Evolutionary conservation across 92 coral and sea anemone species (phyloP).

Genomic region (Paragorgia papillata): DNA sequence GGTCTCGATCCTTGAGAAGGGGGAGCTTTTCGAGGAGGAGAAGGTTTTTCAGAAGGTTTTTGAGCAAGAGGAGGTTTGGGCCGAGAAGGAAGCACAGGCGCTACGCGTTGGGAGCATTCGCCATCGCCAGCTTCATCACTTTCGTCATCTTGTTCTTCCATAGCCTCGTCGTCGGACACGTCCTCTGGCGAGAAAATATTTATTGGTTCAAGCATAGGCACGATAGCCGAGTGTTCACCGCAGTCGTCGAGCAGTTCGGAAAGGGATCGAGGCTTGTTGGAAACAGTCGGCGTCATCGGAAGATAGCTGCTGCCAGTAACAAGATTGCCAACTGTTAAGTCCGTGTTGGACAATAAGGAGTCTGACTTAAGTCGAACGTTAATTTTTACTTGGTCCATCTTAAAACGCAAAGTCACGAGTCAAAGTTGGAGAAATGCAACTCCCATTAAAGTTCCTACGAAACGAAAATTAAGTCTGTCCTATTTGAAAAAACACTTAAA

Average conservation of each 20-base stretch:
- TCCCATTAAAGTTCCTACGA: too few species aligned
- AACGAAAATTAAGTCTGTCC: too few species aligned
- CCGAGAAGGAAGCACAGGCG: conserved; percentile 9
- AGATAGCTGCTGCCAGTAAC: conserved; percentile 48
- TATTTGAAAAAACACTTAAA: too few species aligned
- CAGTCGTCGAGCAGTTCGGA: conserved; percentile 77
- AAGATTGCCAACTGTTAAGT: conserved; percentile 78
- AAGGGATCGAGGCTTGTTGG: conserved; percentile 78
- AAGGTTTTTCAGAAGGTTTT: too few species aligned
- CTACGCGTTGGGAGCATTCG: conserved; percentile 27
- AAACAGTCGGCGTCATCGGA: conserved; percentile 20
- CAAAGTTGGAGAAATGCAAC: too few species aligned
- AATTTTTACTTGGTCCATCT: conserved; percentile 36
- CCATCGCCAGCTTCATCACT: conserved; percentile 46
- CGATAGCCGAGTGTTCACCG: conserved; percentile 39
- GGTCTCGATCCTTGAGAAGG: background rate
- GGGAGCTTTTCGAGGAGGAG: too few species aligned
- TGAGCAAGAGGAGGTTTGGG: background rate
- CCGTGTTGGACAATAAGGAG: conserved; percentile 78
- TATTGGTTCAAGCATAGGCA: conserved; percentile 90
- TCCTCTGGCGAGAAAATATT: conserved; percentile 77
- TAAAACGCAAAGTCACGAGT: background rate
- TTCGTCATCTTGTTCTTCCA: conserved; percentile 25
- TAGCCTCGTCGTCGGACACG: conserved; percentile 42
- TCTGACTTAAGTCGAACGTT: conserved; percentile 76